Evolutionary conservation across 1,140 invertebrate genomes (phyloP).

Genomic region (Hyposmocoma kahamanoa): DNA sequence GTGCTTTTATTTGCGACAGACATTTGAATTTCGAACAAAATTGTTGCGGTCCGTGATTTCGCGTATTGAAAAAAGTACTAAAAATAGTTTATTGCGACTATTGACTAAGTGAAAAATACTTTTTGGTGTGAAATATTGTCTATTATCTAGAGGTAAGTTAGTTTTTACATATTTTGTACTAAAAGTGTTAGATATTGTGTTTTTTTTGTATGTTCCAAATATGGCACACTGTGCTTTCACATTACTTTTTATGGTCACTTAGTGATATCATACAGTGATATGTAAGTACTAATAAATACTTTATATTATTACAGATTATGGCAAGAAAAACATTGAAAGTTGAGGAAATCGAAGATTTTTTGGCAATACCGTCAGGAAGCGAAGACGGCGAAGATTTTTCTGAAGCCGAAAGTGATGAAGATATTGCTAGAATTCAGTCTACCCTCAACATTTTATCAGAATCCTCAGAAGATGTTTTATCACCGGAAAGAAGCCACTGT

Average conservation of each 20-base stretch:
- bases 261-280: neutral
- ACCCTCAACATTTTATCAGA: slow-evolving; percentile 11
- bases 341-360: slow-evolving; percentile 13
- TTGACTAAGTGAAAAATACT: too few species aligned
- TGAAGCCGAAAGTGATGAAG: slow-evolving; percentile 18
- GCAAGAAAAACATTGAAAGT: slow-evolving; percentile 7
- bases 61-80: too few species aligned
- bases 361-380: slow-evolving; percentile 17
- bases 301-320: slow-evolving; percentile 17
- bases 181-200: too few species aligned
- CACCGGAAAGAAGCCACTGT: neutral
- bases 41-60: too few species aligned
- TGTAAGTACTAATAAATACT: slow-evolving; percentile 12
- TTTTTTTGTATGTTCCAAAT: neutral
- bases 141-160: too few species aligned
- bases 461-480: slow-evolving; percentile 4
- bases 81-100: too few species aligned
- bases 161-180: too few species aligned
- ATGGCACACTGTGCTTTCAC: neutral
- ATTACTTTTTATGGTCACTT: neutral
- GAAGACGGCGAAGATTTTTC: slow-evolving; percentile 18
- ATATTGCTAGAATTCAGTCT: slow-evolving; percentile 16
- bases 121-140: too few species aligned
- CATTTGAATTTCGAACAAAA: too few species aligned
- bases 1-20: too few species aligned